Percentiles rank a stretch among this genome's conserved stretches.
Conservation (phyloP, 1,140 invertebrate species). For the Solenopsis fugax region DNA sequence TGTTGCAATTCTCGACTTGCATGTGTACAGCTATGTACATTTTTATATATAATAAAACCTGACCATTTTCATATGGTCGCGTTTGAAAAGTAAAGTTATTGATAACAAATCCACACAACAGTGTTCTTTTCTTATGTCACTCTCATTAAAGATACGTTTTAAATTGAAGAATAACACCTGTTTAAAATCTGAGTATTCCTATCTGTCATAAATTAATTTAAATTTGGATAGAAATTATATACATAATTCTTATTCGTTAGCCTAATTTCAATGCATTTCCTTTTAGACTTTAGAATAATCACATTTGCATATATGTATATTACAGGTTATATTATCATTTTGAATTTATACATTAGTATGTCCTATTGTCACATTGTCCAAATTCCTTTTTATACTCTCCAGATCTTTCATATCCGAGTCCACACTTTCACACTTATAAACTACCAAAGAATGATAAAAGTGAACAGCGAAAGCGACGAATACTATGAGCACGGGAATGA, state of each 20-base stretch:
- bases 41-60: conserved; percentile 82
- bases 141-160: conserved; percentile 28
- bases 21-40: conserved; percentile 84
- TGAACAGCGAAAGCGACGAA: conserved; percentile 96
- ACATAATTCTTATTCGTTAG: conserved; percentile 7
- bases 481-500: conserved; percentile 95
- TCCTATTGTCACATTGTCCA: conserved; percentile 87
- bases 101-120: conserved; percentile 63
- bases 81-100: conserved; percentile 77
- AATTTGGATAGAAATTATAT: neutral
- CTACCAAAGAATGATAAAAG: conserved; percentile 95
- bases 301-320: conserved; percentile 5
- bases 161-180: neutral
- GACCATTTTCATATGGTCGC: conserved; percentile 65
- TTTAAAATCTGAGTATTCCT: conserved; percentile 39
- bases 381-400: conserved; percentile 90
- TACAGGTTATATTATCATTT: conserved; percentile 15
- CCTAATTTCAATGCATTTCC: neutral
- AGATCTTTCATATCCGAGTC: conserved; percentile 90
- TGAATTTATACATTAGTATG: conserved; percentile 79
- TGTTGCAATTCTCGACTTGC: conserved; percentile 83
- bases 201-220: neutral
- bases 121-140: conserved; percentile 61
- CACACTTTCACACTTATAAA: conserved; percentile 92
- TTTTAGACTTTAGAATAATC: neutral